Conservation (phyloP, 1,140 invertebrate species). For the Caenorhabditis briggsae region DNA sequence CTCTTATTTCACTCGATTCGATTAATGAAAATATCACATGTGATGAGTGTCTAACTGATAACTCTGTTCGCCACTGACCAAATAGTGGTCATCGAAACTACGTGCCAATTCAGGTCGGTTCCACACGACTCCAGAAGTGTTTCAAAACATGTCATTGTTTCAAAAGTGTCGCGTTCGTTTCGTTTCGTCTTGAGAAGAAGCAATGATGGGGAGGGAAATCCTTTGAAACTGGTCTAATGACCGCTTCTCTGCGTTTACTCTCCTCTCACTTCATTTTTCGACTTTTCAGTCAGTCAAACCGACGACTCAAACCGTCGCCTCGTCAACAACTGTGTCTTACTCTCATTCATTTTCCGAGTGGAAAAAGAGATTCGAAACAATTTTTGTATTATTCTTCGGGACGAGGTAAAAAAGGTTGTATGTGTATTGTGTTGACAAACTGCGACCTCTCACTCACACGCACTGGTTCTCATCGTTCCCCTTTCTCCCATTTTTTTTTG, state of each 20-base stretch:
- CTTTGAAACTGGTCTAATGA: constrained; percentile 54
- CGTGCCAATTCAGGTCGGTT: constrained; percentile 42
- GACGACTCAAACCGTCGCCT: constrained; percentile 14
- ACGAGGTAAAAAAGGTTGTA: constrained; percentile 38
- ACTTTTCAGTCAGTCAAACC: constrained; percentile 53
- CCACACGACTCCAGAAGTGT: constrained; percentile 30
- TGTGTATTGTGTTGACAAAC: constrained; percentile 54
- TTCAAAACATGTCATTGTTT: constrained; percentile 29
- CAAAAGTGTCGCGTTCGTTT: constrained; percentile 23
- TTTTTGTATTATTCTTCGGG: constrained; percentile 47
- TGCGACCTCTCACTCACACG: constrained; percentile 54
- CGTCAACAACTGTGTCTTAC: constrained; percentile 40
- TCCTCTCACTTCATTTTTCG: constrained; percentile 38
- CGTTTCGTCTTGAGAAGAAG: constrained; percentile 47
- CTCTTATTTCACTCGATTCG: no score
- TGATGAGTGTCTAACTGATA: background rate
- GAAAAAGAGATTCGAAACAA: constrained; percentile 23
- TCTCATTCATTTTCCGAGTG: constrained; percentile 14
- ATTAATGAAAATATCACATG: no score
- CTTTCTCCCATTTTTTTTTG: constrained; percentile 6
- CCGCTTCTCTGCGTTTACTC: constrained; percentile 48
- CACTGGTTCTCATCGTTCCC: constrained; percentile 45
- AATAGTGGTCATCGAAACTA: background rate
- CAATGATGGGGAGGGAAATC: constrained; percentile 41
- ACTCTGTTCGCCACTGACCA: constrained; percentile 20